Base-by-base conservation (phyloP, 2,113 vertebrate genomes). In the Callopanchax toddi region DNA sequence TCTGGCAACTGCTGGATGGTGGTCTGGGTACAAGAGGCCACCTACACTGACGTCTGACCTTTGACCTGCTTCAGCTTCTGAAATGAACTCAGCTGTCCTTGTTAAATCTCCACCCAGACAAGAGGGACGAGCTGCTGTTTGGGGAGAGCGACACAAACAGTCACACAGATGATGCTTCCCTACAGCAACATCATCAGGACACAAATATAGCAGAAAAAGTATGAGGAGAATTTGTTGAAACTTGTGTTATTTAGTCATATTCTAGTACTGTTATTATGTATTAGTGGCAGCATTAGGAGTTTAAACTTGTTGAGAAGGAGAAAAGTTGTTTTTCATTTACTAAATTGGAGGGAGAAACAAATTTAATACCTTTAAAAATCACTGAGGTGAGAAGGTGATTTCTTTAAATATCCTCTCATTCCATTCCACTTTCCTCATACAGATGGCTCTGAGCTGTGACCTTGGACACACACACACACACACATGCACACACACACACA, bases 381-480 rank as follows among this genome's bases (percentile, higher is more conserved):
- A 6, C 29, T 32, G 29, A 32, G 29, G 29, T 6, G 4, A 6
- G 29, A 1, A 6, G 10, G 29, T 32, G 4, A 11, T 37, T 37
- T 11, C 11, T 37, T 40, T 17, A 17, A 17, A 16, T 17, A 40
- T 17, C 16, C 16, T 40, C 9, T 26, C 11, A 11, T 17, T 10
- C 48, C 1, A 7, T 25, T 74, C 20, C 43, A 26, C 18, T 69
- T 60, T 67, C 34, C 6, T 26, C 39, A 42, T 62, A 53, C 73
- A 79, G 68, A 87, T 72, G 67, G 76, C 66, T 82, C 57, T 77
- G 60, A 59, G 74, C 60, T 82, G 39, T 79, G 86, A 83, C 83
- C 81, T 82, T 84, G 77, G 56, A 80, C 57, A 61, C 10, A 54
- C 44, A 67, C 60, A 36, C 63, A 20, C 64, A 62, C 56, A 48